Evolutionary conservation across 2,888 invertebrate species (phyloP), one percentile per base, ranked within the genome.

Genomic region (Halictus quadricinctus): DNA sequence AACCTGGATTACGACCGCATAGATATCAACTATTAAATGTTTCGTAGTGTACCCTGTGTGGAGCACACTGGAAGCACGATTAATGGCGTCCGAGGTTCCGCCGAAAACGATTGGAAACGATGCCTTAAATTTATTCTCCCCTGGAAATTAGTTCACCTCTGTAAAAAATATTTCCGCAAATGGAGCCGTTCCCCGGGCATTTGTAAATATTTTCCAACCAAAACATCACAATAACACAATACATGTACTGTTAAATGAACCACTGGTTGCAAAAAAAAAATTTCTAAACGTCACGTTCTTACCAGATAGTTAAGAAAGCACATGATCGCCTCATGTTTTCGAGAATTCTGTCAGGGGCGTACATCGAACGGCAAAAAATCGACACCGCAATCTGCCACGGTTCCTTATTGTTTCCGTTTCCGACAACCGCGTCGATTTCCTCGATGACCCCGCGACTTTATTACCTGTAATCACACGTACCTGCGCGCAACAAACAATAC

Each of bases 371-470:
- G 4, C 15, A 7, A 29, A 64, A 29, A 66, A 36, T 15, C 66
- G 66, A 29, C 48, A 66, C 25, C 58, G 54, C 60, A 77, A 87
- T 83, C 83, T 83, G 46, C 10, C 60, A 13, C 21, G 66, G n/a
- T 58, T 54, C 13, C 46, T 73, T 83, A 85, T 77, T 78, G 54
- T 79, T 83, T 86, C 81, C 77, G 70, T 79, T 81, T 50, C n/a
- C 81, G 76, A 76, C 74, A 58, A 1, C 36, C 60, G 54, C 58
- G 76, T 58, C 66, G 54, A 85, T 80, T 76, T 72, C 74, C 70
- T 29, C 70, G 13, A 64, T n/a, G 76, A 66, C 58, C 66, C 43
- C n/a, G 46, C 36, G 41, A 77, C 60, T 80, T 58, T 75, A 78
- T 36, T 50, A 72, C 50, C 50, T 18, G 18, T 29, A 48, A 8